Base-by-base conservation (phyloP, 1,140 invertebrate genomes). In the Drosophila orosa region DNA sequence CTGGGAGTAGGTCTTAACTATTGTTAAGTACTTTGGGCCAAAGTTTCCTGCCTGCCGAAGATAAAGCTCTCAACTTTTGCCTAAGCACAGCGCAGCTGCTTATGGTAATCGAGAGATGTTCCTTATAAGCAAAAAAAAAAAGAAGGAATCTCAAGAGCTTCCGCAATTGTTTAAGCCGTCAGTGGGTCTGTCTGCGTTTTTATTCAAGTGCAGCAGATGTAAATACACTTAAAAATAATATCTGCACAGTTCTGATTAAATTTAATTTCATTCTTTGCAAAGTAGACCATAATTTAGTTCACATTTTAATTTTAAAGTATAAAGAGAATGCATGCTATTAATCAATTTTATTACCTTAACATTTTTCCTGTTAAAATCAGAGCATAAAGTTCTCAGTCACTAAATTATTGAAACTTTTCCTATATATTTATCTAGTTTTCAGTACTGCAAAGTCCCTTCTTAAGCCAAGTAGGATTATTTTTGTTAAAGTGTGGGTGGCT, bases 61-160 rank as follows among this genome's bases (percentile, higher is more conserved):
- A 82, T 82, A 87, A 86, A 79, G 78, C 71, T 68, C 67, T 77
- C 52, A 87, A 69, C 58, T 76, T 76, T 59, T 78, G 31, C 7
- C 44, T 62, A 59, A 54, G 48, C 47, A 4, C 50, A 7, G 47
- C 40, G 40, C 56, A 68, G 74, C 61, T 77, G 74, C 50, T 74
- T 77, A 72, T 73, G 72, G 39, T 55, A 74, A 62, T 61, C 48
- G 27, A 25, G 37, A 19, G 24, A 48, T 39, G 50, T 54, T 24
- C 48, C 7, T 35, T 61, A 19, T 24, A 10, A n/a, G n/a, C 1
- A 50, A 15, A 15, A 35, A 50, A 39, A n/a, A 45, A 8, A 10
- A 3, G 13, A 22, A 17, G 7, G 45, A 47, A 15, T 24, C 61
- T 50, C 19, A 47, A 45, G 39, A 44, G 35, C 27, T 56, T 74